These are phyloP conservation scores for Oncorhynchus kisutch DNA, from an alignment of 2,113 vertebrate species.

Conservation along the genomic window DNA sequence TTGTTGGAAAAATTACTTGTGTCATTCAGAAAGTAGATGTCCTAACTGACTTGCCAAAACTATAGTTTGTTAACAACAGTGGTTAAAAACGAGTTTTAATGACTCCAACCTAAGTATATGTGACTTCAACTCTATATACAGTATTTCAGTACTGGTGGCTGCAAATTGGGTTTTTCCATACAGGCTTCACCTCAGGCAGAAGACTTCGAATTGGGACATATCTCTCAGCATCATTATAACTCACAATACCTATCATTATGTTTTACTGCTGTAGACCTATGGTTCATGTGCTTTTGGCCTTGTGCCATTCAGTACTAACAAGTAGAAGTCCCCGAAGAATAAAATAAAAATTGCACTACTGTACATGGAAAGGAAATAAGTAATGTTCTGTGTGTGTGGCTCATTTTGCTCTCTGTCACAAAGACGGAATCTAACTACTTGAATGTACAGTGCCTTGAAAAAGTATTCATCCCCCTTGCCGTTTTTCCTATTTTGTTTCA, in stretches of 20 bases:
- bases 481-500: too few species aligned
- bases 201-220: not conserved
- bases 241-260: not conserved
- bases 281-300: not conserved
- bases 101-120: too few species aligned
- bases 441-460: too few species aligned
- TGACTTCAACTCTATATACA: not conserved
- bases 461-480: too few species aligned
- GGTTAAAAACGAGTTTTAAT: too few species aligned
- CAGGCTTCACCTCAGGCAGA: not conserved
- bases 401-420: too few species aligned
- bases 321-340: not conserved
- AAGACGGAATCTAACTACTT: not conserved
- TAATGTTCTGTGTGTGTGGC: too few species aligned
- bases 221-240: not conserved
- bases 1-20: too few species aligned
- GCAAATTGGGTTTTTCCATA: not conserved
- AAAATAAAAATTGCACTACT: not conserved
- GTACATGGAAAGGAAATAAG: not conserved
- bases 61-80: too few species aligned
- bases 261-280: not conserved
- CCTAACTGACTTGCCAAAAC: too few species aligned
- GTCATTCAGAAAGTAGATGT: too few species aligned
- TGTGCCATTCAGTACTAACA: not conserved
- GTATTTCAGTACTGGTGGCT: not conserved